Evolutionary conservation across 1,140 invertebrate genomes (phyloP).

Genomic region (Dendrolimus kikuchii): DNA sequence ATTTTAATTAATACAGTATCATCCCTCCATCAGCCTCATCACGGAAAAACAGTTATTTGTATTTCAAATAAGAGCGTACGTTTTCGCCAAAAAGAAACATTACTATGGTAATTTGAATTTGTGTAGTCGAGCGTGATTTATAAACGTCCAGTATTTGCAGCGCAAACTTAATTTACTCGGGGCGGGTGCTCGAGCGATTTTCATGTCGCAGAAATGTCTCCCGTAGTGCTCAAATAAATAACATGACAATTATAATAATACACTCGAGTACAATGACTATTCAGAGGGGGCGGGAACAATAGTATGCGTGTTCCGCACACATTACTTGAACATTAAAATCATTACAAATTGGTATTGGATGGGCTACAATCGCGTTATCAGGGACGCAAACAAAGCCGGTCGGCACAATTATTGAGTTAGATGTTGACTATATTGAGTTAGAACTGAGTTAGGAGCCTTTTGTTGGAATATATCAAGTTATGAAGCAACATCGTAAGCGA

Average conservation of each 20-base stretch:
- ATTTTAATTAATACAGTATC: too few relatives aligned
- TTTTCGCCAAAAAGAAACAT: too few relatives aligned
- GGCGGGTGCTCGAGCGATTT: conserved; percentile 9
- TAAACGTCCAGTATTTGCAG: neutral
- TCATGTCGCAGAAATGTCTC: conserved; percentile 25
- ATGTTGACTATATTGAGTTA: conserved; percentile 35
- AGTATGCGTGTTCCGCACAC: conserved; percentile 26
- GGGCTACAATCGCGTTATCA: conserved; percentile 48
- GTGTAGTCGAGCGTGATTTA: too few relatives aligned
- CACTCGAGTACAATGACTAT: conserved; percentile 30
- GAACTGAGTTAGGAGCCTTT: conserved; percentile 15
- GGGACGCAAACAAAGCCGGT: conserved; percentile 33
- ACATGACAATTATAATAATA: conserved; percentile 40
- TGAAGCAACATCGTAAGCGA: too few relatives aligned
- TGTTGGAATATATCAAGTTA: conserved; percentile 1
- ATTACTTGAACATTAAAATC: conserved; percentile 56
- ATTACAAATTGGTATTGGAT: conserved; percentile 62
- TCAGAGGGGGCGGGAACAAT: conserved; percentile 23
- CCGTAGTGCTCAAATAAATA: conserved; percentile 44
- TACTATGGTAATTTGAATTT: too few relatives aligned
- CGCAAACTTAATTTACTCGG: conserved; percentile 9
- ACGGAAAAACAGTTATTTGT: too few relatives aligned
- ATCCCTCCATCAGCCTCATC: too few relatives aligned
- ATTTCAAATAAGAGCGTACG: too few relatives aligned
- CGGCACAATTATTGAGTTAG: conserved; percentile 24